phyloP scores from a whole-genome alignment of 2,888 invertebrate species.

The Phaonia tiefii region DNA sequence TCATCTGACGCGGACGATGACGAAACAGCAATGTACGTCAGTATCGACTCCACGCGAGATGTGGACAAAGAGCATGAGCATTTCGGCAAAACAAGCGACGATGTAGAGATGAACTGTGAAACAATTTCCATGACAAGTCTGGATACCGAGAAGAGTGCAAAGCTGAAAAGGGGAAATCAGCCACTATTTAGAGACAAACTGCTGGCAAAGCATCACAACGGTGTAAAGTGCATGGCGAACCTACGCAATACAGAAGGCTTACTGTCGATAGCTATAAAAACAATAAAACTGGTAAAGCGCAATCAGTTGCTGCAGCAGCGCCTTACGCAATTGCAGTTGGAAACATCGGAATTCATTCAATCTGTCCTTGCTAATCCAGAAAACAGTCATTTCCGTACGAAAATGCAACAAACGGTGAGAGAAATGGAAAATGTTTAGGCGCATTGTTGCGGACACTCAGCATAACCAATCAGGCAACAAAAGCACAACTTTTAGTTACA shows the following conservation, averaged over 20 bases:
- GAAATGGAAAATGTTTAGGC: conserved; percentile 20
- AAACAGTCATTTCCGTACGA: conserved; percentile 76
- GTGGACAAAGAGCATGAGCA: conserved; percentile 39
- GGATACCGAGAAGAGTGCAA: conserved; percentile 52
- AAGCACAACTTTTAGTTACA: not conserved
- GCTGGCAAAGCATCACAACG: conserved; percentile 52
- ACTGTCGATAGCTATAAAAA: conserved; percentile 84
- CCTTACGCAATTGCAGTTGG: conserved; percentile 83
- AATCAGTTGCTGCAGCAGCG: conserved; percentile 84
- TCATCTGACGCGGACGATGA: conserved; percentile 23
- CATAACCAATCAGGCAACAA: not conserved
- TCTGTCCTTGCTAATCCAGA: conserved; percentile 83
- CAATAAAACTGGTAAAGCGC: conserved; percentile 84
- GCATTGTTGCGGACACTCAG: not conserved
- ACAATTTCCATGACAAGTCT: conserved; percentile 53
- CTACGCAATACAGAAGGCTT: conserved; percentile 80
- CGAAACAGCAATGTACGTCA: conserved; percentile 1
- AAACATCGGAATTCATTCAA: conserved; percentile 84
- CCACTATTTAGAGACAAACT: conserved; percentile 44
- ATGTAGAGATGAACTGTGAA: conserved; percentile 49
- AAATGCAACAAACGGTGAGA: conserved; percentile 67
- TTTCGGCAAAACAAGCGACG: conserved; percentile 44
- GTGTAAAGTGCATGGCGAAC: conserved; percentile 21
- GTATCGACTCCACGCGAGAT: conserved; percentile 30
- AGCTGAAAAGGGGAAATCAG: conserved; percentile 52